Evolutionary conservation across 2,113 vertebrate species (phyloP), one percentile per base, ranked within the genome.

Genomic region (Cynocephalus volans): DNA sequence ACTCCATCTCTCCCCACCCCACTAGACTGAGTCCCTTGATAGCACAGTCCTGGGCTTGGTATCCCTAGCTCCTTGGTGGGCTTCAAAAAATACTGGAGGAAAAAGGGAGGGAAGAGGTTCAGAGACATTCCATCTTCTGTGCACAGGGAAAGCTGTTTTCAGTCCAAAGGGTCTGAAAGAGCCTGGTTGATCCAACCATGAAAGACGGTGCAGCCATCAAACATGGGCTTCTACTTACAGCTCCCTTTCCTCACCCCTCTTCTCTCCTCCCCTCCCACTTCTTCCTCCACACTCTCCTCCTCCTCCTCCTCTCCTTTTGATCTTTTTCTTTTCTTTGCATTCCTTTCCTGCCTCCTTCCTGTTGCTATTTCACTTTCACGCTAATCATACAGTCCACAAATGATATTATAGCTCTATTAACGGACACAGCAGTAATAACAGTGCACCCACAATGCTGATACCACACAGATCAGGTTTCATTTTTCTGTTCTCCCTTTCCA

Each of bases 341-440:
- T 54, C 52, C 60, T 95, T 76, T n/a, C 41, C 14, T 23, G 45
- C 31, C 18, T 91, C 83, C 45, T 92, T 50, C 80, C 56, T 19
- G 12, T 13, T 76, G 82, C 82, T 82, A 6, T 45, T 70, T 81
- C 67, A 60, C 28, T 60, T 85, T 15, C 36, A 19, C 21, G 45
- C 31, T 8, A 80, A 58, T 80, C 67, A 24, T 58, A 50, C 24
- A 62, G 45, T 48, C 11, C 41, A 33, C 62, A 31, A 82, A 52
- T 19, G 62, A 52, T n/a, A 48, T 56, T 87, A 62, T 3, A 50
- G 33, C 88, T 67, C 14, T 48, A 24, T 33, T 45, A 28, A 60
- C 48, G 60, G 81, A 56, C 62, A 41, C n/a, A 56, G 33, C n/a
- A 45, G 12, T 33, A 28, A 8, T 86, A 60, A 48, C 2, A 17